Conservation (phyloP, 2,888 invertebrate species). For the Cerastis leucographa region DNA sequence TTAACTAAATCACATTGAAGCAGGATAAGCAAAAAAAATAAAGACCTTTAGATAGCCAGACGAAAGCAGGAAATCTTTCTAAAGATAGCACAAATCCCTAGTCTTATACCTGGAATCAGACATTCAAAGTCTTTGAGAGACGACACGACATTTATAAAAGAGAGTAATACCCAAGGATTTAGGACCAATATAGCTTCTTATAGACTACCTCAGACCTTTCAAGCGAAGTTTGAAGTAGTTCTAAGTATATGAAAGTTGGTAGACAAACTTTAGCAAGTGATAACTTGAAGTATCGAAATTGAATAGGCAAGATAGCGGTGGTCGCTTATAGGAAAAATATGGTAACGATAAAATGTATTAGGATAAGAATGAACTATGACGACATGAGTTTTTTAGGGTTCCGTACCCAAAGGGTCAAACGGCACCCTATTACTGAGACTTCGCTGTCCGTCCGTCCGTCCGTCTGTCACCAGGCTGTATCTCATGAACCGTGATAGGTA, state of each 20-base stretch:
- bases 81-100: constrained; percentile 2
- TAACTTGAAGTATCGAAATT: background rate
- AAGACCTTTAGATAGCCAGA: background rate
- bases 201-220: background rate
- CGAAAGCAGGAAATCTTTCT: background rate
- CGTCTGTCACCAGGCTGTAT: too few species aligned
- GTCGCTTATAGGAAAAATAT: background rate
- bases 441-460: too few species aligned
- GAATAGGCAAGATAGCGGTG: background rate
- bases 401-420: too few species aligned
- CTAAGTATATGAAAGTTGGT: constrained; percentile 3
- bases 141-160: background rate
- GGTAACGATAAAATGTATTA: background rate
- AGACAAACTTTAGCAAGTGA: background rate
- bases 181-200: constrained; percentile 26
- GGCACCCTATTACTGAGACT: too few species aligned
- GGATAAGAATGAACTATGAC: background rate
- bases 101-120: background rate
- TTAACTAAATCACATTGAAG: background rate
- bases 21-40: background rate
- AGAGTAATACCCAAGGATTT: constrained; percentile 59
- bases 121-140: background rate
- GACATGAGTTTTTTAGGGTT: background rate
- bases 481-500: too few species aligned
- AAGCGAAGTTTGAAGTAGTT: background rate